Conservation (phyloP, 2,888 invertebrate species). For the Brachypalpus laphriformis region DNA sequence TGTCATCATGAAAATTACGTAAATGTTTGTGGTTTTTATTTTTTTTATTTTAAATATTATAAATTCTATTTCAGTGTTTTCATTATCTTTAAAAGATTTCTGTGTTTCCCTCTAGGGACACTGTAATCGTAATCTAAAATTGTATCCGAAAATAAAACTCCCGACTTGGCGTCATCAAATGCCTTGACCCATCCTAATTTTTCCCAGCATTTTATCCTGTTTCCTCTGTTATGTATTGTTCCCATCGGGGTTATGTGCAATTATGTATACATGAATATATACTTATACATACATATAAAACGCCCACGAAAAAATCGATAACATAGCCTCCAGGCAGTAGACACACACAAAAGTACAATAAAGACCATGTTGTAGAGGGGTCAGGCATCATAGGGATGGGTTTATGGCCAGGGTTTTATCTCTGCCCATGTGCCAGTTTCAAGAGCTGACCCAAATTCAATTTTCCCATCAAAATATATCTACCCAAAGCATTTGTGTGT, state of each 20-base stretch:
- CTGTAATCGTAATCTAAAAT: not conserved
- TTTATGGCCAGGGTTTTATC: constrained; percentile 26
- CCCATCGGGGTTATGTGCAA: constrained; percentile 2
- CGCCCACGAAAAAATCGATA: constrained; percentile 47
- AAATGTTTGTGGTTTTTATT: constrained; percentile 3
- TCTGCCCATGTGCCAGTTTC: constrained; percentile 62
- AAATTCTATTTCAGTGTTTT: too few relatives aligned
- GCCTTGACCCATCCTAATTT: constrained; percentile 50
- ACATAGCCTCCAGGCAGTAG: constrained; percentile 14
- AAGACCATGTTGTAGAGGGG: constrained; percentile 22
- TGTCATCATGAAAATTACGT: not conserved
- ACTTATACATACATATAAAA: not conserved
- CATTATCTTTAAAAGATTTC: too few relatives aligned
- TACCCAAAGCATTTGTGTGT: not conserved
- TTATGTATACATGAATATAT: not conserved
- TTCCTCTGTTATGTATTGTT: not conserved
- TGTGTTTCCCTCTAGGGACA: not conserved
- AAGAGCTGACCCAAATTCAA: constrained; percentile 67
- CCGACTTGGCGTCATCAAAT: constrained; percentile 13
- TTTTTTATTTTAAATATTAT: too few relatives aligned
- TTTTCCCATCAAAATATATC: constrained; percentile 28
- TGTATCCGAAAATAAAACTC: not conserved
- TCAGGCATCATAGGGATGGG: constrained; percentile 13
- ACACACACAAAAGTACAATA: constrained; percentile 34
- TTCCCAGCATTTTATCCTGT: not conserved